Evolutionary conservation across 2,797 vertebrate genomes (phyloP).

Genomic region (Coreius guichenoti): DNA sequence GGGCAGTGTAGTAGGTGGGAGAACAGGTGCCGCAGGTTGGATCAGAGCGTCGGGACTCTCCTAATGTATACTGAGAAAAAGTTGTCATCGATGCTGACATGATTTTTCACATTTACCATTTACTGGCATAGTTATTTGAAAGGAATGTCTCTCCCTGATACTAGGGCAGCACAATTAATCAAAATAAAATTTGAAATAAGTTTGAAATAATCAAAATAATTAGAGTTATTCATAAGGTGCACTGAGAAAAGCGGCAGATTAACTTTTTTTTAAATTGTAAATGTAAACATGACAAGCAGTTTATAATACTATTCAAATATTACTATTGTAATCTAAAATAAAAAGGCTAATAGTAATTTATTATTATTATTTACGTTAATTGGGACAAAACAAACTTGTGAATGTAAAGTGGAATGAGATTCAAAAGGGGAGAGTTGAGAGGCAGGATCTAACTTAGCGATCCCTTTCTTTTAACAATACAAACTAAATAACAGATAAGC

Average conservation of each 20-base stretch:
- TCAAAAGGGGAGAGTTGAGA: background rate
- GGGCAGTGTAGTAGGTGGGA: background rate
- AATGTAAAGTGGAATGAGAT: background rate
- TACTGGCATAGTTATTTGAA: background rate
- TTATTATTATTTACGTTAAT: background rate
- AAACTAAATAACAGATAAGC: background rate
- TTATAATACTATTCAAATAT: background rate
- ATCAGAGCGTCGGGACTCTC: background rate
- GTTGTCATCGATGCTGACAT: background rate
- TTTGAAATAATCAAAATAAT: background rate
- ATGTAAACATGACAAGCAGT: background rate
- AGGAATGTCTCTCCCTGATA: background rate
- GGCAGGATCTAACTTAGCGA: background rate
- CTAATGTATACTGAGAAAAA: background rate
- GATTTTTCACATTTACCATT: background rate
- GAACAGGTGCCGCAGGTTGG: slow-evolving; percentile 25
- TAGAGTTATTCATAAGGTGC: background rate
- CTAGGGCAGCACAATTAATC: background rate
- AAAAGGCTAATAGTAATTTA: background rate
- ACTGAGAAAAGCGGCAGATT: background rate
- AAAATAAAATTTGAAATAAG: background rate
- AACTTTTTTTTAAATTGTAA: background rate
- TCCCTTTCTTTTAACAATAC: background rate
- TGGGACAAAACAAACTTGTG: background rate
- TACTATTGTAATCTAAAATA: background rate